phyloP scores from a whole-genome alignment of 2,888 invertebrate species.

The Deilephila porcellus region DNA sequence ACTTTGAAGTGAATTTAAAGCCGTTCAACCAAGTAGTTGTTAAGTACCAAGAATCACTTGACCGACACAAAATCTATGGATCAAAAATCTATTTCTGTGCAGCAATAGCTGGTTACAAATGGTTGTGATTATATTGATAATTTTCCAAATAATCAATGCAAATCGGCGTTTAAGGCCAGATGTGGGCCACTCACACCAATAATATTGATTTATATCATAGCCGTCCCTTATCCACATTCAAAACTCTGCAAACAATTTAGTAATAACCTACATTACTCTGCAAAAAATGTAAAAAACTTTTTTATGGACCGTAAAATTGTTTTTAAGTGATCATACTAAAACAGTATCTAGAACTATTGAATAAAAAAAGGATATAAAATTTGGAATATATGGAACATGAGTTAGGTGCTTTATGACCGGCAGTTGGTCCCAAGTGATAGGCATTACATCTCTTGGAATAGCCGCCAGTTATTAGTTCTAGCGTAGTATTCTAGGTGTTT shows the following conservation, averaged over 20 bases:
- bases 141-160: background rate
- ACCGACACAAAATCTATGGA: no score
- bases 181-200: background rate
- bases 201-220: conserved; percentile 11
- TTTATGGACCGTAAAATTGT: background rate
- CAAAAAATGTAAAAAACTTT: background rate
- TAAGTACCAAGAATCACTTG: background rate
- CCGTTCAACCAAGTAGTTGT: background rate
- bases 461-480: conserved; percentile 61
- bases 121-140: background rate
- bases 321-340: conserved; percentile 6
- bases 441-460: conserved; percentile 64
- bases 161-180: background rate
- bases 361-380: conserved; percentile 1
- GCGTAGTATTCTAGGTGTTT: conserved; percentile 20
- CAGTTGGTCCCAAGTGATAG: conserved; percentile 50
- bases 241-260: conserved; percentile 3
- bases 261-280: background rate
- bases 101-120: background rate
- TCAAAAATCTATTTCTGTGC: no score
- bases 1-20: background rate
- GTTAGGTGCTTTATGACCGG: conserved; percentile 43
- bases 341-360: background rate
- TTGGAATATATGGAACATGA: conserved; percentile 28
- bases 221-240: background rate